phyloP scores from a whole-genome alignment of 2,888 invertebrate species.

The Alviniconcha strummeri region DNA sequence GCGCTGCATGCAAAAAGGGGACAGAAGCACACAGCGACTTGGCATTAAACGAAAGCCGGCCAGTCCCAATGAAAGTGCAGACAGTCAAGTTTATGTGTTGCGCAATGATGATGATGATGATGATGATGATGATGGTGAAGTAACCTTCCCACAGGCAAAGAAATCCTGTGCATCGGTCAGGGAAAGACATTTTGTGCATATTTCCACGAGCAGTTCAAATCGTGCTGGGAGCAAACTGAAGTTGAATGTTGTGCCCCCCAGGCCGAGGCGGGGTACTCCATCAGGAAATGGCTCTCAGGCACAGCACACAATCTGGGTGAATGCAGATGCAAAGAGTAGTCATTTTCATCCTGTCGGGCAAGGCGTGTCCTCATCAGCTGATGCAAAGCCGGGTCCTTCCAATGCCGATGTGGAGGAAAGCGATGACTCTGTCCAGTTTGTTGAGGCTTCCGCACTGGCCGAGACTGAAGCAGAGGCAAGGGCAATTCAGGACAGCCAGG shows the following conservation, averaged over 20 bases:
- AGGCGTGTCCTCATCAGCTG: no score
- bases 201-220: background rate
- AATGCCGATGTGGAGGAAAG: background rate
- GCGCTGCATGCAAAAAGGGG: background rate
- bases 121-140: conserved; percentile 3
- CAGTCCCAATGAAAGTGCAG: background rate
- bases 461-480: no score
- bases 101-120: background rate
- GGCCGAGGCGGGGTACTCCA: no score
- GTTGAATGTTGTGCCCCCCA: no score
- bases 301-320: no score
- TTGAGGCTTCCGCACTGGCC: background rate
- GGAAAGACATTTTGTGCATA: background rate
- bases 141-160: background rate
- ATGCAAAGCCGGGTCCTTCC: no score
- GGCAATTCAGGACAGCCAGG: no score
- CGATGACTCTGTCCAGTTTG: background rate
- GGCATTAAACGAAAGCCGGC: background rate
- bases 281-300: no score
- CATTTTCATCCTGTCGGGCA: no score
- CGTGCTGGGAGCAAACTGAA: no score
- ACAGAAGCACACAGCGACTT: background rate
- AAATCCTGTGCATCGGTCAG: background rate
- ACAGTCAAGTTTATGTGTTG: background rate
- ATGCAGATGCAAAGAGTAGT: no score